Evolutionary conservation across 2,888 invertebrate species (phyloP).

Genomic region (Orchesellides sinensis): DNA sequence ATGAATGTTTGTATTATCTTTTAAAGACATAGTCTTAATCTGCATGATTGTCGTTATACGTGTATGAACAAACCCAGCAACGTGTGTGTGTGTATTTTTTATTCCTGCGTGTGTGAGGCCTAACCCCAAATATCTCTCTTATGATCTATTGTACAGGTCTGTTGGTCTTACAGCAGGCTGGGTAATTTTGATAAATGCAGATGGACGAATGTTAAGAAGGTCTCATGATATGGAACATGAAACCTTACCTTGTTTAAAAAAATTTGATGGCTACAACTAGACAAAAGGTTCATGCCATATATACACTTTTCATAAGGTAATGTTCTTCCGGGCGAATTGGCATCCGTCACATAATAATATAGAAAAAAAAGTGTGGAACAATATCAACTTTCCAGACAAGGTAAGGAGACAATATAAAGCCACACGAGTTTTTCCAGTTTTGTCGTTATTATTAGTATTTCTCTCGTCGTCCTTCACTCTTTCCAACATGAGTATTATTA

Average conservation of each 20-base stretch:
- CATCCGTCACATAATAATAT: no score
- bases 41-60: conserved; percentile 15
- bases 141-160: background rate
- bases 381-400: background rate
- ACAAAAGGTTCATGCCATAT: no score
- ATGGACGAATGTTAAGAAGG: no score
- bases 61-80: background rate
- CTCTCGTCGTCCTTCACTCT: background rate
- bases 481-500: background rate
- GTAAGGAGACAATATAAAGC: background rate
- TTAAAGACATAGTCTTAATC: conserved; percentile 20
- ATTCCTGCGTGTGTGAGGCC: conserved; percentile 46
- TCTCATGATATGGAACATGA: no score
- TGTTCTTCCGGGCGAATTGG: no score
- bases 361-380: background rate
- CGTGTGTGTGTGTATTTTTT: background rate
- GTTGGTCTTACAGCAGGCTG: background rate
- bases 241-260: background rate
- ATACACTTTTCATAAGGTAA: no score
- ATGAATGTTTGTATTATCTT: conserved; percentile 49
- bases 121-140: background rate
- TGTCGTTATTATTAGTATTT: background rate
- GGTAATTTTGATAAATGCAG: background rate
- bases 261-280: background rate
- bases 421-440: conserved; percentile 14